A percentile compares a stretch with the other conserved stretches of the same genome.
phyloP scores from a whole-genome alignment of 2,888 invertebrate species.

The Syritta pipiens region DNA sequence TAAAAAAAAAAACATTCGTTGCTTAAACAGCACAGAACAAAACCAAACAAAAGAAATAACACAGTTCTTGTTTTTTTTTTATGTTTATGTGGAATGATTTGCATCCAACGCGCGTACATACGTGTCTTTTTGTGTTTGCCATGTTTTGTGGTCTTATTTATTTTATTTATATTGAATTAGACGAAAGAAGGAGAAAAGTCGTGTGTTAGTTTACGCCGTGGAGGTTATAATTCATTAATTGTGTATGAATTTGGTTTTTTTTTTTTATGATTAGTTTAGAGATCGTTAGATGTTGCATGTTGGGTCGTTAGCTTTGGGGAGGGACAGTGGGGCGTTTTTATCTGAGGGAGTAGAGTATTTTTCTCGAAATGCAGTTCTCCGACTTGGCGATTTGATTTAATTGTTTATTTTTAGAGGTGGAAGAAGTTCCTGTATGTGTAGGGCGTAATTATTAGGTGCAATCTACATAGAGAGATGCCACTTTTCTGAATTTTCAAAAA shows the following conservation, averaged over 20 bases:
- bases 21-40: conserved; percentile 32
- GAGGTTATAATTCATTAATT: neutral
- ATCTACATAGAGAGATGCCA: too few species aligned
- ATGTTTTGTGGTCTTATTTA: conserved; percentile 20
- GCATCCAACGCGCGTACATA: conserved; percentile 22
- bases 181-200: neutral
- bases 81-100: conserved; percentile 13
- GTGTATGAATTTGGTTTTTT: neutral
- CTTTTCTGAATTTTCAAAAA: too few species aligned
- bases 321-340: too few species aligned
- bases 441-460: too few species aligned
- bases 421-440: too few species aligned
- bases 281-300: too few species aligned
- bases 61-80: conserved; percentile 8
- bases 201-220: conserved; percentile 3
- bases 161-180: conserved; percentile 18
- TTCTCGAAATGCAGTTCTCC: too few species aligned
- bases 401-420: too few species aligned
- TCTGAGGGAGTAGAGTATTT: too few species aligned
- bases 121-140: conserved; percentile 23
- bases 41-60: conserved; percentile 35
- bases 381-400: too few species aligned
- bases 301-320: too few species aligned
- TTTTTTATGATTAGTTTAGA: too few species aligned
- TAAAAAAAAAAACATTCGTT: neutral